These are phyloP conservation scores for Solenodon paradoxus DNA, from an alignment of 2,113 vertebrate species.

Conservation along the genomic window DNA sequence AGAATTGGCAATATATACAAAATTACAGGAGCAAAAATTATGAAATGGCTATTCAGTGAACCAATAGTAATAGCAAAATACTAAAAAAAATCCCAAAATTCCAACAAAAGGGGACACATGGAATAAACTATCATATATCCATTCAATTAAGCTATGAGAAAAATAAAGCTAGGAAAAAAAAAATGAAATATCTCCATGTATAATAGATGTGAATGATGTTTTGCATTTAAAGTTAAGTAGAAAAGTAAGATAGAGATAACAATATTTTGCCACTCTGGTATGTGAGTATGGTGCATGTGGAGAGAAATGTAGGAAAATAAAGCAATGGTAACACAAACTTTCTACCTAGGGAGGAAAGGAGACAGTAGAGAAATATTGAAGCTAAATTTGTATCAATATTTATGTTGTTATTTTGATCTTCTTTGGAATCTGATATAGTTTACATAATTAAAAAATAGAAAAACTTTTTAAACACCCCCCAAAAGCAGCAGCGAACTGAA, in stretches of 20 bases:
- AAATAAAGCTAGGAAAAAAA: background rate
- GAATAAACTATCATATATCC: background rate
- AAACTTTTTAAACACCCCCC: background rate
- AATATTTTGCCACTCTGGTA: background rate
- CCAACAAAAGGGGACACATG: background rate
- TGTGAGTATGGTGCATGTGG: background rate
- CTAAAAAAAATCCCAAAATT: background rate
- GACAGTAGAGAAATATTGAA: background rate
- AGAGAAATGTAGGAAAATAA: background rate
- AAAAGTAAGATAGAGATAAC: background rate
- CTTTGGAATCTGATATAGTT: background rate
- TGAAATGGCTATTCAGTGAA: background rate
- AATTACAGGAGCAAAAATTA: background rate
- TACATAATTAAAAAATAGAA: background rate
- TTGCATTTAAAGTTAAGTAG: background rate
- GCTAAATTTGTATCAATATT: background rate
- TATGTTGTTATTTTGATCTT: background rate
- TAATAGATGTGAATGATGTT: background rate
- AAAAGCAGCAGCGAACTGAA: background rate
- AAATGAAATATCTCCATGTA: background rate
- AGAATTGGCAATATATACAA: background rate
- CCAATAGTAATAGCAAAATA: background rate
- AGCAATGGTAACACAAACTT: background rate
- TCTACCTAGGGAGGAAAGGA: background rate
- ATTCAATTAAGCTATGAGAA: background rate